Evolutionary conservation across 2,113 vertebrate species (phyloP).

Genomic region (Mormyrus lacerda): DNA sequence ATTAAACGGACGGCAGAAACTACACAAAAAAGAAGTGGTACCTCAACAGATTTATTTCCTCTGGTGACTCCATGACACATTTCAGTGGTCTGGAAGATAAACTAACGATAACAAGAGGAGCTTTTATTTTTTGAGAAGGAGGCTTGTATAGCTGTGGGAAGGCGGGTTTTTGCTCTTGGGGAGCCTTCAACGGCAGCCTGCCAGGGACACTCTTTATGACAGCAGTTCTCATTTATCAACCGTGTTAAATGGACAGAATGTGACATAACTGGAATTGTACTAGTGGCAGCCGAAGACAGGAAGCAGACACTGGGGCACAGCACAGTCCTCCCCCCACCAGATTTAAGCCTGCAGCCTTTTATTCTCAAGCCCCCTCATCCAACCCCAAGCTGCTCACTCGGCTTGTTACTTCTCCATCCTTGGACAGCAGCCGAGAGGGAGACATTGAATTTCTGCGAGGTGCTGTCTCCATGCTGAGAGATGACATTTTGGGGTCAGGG

Average conservation of each 20-base stretch:
- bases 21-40: background rate
- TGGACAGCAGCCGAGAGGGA: background rate
- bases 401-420: background rate
- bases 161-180: background rate
- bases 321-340: background rate
- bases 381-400: background rate
- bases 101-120: background rate
- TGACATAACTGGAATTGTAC: background rate
- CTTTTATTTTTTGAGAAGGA: background rate
- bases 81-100: constrained; percentile 8
- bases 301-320: background rate
- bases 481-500: background rate
- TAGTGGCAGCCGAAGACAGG: background rate
- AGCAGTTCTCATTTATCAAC: background rate
- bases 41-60: background rate
- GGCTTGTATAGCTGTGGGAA: background rate
- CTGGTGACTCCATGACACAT: background rate
- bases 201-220: background rate
- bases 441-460: background rate
- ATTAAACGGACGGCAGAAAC: background rate
- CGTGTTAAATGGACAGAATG: background rate
- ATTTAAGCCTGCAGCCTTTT: background rate
- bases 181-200: background rate
- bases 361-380: background rate
- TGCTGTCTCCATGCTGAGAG: background rate